Conservation (phyloP, 2,888 invertebrate genomes). For the Bimastos eiseni region DNA sequence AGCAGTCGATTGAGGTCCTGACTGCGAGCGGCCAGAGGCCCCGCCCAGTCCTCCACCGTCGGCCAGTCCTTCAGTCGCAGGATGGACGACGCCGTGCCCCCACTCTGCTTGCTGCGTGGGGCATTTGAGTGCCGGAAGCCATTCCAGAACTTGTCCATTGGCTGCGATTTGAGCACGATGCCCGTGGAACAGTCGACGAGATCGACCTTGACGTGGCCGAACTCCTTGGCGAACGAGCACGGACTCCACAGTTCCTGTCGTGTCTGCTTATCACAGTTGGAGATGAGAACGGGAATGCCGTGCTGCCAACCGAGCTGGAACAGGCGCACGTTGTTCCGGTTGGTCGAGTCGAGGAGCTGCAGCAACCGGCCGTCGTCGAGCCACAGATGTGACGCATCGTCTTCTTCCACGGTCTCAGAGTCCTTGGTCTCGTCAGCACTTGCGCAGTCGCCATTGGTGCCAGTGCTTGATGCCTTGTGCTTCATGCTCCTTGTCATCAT, state of each 20-base stretch:
- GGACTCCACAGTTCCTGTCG: constrained; percentile 81
- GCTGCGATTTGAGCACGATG: constrained; percentile 74
- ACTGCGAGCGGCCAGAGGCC: background rate
- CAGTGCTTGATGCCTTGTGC: background rate
- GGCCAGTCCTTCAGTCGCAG: constrained; percentile 33
- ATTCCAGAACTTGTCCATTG: constrained; percentile 29
- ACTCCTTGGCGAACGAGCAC: constrained; percentile 85
- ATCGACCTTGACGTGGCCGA: constrained; percentile 86
- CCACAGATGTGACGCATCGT: constrained; percentile 49
- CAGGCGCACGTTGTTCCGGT: constrained; percentile 78
- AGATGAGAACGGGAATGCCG: constrained; percentile 80
- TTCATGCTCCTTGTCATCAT: background rate
- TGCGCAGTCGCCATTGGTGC: background rate
- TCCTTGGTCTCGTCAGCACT: background rate
- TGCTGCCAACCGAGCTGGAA: constrained; percentile 61
- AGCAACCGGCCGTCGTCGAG: constrained; percentile 72
- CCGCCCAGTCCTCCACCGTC: constrained; percentile 25
- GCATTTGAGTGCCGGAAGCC: constrained; percentile 20
- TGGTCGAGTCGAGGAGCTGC: constrained; percentile 82
- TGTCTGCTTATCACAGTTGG: constrained; percentile 79
- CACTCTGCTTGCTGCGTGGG: constrained; percentile 7
- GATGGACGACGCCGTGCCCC: background rate
- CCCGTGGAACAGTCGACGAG: constrained; percentile 87
- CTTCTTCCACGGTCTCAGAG: background rate
- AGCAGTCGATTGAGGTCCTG: constrained; percentile 60